Evolutionary conservation across 1,140 invertebrate species (phyloP).

Genomic region (Alviniconcha marisindica): DNA sequence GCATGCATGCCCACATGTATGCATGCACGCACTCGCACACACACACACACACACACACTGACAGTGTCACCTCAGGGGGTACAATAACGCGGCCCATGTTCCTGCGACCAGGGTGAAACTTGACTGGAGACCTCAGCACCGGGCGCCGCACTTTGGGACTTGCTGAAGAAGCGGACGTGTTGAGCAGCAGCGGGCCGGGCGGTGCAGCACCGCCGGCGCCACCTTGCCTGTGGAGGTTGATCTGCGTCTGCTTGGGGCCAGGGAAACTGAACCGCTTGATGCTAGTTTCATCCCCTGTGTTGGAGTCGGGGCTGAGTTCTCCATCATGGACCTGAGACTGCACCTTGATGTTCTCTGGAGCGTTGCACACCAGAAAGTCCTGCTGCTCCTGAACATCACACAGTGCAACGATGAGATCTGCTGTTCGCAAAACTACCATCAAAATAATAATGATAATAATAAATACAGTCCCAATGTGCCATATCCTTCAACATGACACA

Average conservation of each 20-base stretch:
- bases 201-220: neutral
- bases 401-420: no score
- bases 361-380: constrained; percentile 52
- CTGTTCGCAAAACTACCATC: no score
- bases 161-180: constrained; percentile 38
- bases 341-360: constrained; percentile 50
- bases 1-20: neutral
- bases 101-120: constrained; percentile 35
- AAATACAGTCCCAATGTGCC: no score
- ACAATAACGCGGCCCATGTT: constrained; percentile 25
- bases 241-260: constrained; percentile 22
- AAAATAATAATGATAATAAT: no score
- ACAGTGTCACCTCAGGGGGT: constrained; percentile 39
- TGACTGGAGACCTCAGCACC: constrained; percentile 53
- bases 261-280: constrained; percentile 24
- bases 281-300: constrained; percentile 1
- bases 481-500: no score
- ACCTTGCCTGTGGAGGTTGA: neutral
- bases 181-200: constrained; percentile 10
- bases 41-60: neutral
- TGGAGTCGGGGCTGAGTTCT: constrained; percentile 43
- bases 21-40: neutral
- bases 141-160: constrained; percentile 50
- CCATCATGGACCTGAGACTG: constrained; percentile 31
- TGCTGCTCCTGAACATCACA: constrained; percentile 60